These are phyloP conservation scores for Eurystomus gularis DNA, from an alignment of 2,113 vertebrate genomes.

Conservation along the genomic window DNA sequence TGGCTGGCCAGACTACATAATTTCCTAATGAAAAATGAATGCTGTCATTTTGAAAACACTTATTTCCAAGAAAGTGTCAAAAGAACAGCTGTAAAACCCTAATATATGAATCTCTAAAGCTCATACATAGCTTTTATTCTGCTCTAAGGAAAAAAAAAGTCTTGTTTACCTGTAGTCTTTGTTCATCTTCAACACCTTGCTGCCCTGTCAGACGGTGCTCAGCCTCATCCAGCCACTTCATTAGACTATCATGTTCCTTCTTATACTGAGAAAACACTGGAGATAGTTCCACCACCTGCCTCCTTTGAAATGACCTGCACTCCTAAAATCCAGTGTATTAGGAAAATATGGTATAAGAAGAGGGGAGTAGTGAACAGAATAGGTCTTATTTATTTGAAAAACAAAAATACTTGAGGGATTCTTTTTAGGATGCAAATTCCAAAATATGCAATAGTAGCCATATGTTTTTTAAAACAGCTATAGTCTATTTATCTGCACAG, in stretches of 20 bases:
- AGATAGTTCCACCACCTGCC: slow-evolving; percentile 37
- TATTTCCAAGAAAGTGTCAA: neutral
- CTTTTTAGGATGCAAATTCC: neutral
- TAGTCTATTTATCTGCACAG: neutral
- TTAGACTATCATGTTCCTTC: slow-evolving; percentile 55
- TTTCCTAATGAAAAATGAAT: neutral
- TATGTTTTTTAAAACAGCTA: neutral
- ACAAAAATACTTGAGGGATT: neutral
- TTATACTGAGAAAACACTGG: slow-evolving; percentile 61
- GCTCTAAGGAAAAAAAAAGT: neutral
- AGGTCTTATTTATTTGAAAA: neutral
- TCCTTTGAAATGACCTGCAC: slow-evolving; percentile 66
- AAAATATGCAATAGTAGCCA: neutral
- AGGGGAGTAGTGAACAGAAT: neutral
- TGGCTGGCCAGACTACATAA: neutral
- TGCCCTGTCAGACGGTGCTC: slow-evolving; percentile 47
- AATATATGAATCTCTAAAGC: neutral
- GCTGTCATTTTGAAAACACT: neutral
- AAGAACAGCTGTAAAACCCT: neutral
- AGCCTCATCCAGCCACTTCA: slow-evolving; percentile 73
- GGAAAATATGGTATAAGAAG: neutral
- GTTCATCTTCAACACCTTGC: slow-evolving; percentile 57
- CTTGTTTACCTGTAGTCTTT: slow-evolving; percentile 60
- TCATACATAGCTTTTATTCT: neutral
- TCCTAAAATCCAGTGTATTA: slow-evolving; percentile 68